Evolutionary conservation across 2,113 vertebrate species (phyloP).

Genomic region (Cathartes aura): DNA sequence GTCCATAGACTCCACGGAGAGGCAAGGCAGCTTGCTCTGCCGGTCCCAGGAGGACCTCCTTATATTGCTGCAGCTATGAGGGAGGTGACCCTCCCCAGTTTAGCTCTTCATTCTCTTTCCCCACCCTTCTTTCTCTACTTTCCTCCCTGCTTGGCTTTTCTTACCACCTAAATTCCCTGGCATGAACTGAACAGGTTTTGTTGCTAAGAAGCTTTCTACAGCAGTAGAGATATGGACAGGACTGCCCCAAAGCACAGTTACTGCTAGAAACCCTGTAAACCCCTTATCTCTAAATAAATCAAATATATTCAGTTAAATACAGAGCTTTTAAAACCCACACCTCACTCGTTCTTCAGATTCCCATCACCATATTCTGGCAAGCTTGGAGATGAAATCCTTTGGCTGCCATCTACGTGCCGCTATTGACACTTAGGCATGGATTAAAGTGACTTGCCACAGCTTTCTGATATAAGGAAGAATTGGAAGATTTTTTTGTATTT

Average conservation of each 20-base stretch:
- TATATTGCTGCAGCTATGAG: background rate
- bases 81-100: background rate
- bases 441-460: background rate
- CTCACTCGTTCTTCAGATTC: background rate
- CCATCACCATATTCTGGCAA: background rate
- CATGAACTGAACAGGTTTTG: background rate
- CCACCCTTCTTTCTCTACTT: background rate
- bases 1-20: background rate
- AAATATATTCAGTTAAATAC: background rate
- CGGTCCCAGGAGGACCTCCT: background rate
- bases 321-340: background rate
- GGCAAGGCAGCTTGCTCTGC: background rate
- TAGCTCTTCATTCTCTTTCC: background rate
- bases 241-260: background rate
- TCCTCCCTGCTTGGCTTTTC: background rate
- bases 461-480: background rate
- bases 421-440: background rate
- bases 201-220: background rate
- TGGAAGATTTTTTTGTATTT: background rate
- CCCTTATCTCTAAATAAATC: background rate
- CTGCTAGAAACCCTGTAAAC: background rate
- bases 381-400: background rate
- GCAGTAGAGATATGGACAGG: background rate
- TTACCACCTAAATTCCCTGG: background rate
- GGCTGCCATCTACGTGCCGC: background rate